Evolutionary conservation across 2,888 invertebrate species (phyloP).

Genomic region (Epsilonema sp.): DNA sequence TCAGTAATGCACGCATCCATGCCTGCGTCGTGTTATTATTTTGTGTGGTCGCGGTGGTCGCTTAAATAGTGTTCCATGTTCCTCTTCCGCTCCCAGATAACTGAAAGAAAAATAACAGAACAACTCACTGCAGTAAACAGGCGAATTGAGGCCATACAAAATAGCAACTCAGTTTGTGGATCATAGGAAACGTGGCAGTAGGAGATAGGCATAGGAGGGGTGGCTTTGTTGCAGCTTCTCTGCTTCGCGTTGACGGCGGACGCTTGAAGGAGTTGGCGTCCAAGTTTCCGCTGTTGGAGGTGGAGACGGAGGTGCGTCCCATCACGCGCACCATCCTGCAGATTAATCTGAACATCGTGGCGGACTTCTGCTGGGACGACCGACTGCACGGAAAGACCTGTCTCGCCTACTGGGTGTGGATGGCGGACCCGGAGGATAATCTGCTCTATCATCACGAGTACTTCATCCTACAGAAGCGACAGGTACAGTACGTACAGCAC

Average conservation of each 20-base stretch:
- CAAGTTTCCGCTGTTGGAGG: conserved; percentile 60
- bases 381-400: conserved; percentile 58
- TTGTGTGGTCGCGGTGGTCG: not conserved
- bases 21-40: conserved; percentile 17
- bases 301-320: conserved; percentile 70
- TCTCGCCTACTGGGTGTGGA: conserved; percentile 91
- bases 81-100: too few relatives aligned
- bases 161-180: too few relatives aligned
- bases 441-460: conserved; percentile 88
- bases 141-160: too few relatives aligned
- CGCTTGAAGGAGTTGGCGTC: conserved; percentile 60
- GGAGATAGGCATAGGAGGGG: too few relatives aligned
- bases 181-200: too few relatives aligned
- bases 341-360: conserved; percentile 18
- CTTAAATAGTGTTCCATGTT: too few relatives aligned
- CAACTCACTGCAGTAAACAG: too few relatives aligned
- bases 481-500: conserved; percentile 41
- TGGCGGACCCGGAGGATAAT: conserved; percentile 82
- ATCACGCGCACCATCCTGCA: conserved; percentile 50
- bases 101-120: too few relatives aligned
- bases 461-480: conserved; percentile 58
- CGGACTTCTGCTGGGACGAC: conserved; percentile 37
- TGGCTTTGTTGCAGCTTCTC: conserved; percentile 10
- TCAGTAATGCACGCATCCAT: too few relatives aligned
- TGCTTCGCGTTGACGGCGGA: conserved; percentile 37